Evolutionary conservation across 2,797 vertebrate species (phyloP).

Genomic region (Oreonectes daqikongensis): DNA sequence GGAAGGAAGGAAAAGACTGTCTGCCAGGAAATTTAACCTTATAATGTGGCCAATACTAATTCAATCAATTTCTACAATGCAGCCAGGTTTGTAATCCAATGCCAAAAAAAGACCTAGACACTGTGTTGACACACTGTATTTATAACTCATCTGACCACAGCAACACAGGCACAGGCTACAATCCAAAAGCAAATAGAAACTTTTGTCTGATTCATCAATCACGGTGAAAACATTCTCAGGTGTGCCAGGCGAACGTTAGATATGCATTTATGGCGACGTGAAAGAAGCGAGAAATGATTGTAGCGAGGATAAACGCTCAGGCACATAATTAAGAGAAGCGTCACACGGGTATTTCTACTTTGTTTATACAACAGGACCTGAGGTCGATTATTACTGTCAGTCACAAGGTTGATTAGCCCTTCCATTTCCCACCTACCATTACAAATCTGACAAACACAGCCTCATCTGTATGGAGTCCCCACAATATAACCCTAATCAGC

Average conservation of each 20-base stretch:
- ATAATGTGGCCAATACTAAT: constrained; percentile 32
- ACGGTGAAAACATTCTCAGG: not conserved
- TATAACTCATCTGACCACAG: not conserved
- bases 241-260: not conserved
- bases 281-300: constrained; percentile 25
- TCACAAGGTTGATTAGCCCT: constrained; percentile 75
- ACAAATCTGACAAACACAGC: constrained; percentile 73
- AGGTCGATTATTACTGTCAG: constrained; percentile 70
- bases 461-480: constrained; percentile 70
- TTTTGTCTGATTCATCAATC: not conserved
- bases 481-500: constrained; percentile 76
- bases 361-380: constrained; percentile 67
- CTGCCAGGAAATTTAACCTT: constrained; percentile 28
- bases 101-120: constrained; percentile 1
- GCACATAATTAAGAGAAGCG: constrained; percentile 61
- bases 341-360: constrained; percentile 55
- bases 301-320: constrained; percentile 55
- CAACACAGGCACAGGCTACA: not conserved
- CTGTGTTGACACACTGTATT: not conserved
- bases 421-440: constrained; percentile 65
- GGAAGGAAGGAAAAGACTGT: constrained; percentile 40
- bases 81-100: constrained; percentile 24
- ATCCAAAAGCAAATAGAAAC: no score
- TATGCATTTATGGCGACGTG: not conserved
- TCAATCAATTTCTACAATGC: constrained; percentile 12